Conservation (phyloP, 2,797 vertebrate species). For the Phrynocephalus forsythii region DNA sequence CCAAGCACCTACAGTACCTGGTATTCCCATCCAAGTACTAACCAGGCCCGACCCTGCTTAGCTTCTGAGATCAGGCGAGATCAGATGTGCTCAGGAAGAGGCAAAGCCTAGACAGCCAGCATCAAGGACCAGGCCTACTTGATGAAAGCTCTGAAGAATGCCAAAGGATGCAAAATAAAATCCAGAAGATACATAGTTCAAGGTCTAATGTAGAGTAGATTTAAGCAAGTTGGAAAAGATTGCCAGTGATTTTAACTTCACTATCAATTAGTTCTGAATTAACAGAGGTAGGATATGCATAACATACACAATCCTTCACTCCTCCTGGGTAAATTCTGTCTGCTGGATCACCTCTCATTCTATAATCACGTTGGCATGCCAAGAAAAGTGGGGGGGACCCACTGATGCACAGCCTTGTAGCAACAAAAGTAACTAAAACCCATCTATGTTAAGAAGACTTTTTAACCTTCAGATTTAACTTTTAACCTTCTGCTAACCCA, state of each 20-base stretch:
- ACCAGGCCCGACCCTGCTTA: too few relatives aligned
- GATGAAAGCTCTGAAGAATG: background rate
- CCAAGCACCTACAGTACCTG: too few relatives aligned
- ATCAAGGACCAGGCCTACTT: fast-evolving
- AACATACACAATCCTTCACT: background rate
- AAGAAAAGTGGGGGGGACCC: background rate
- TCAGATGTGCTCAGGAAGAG: fast-evolving
- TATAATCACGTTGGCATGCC: background rate
- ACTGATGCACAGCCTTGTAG: background rate
- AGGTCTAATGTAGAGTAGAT: background rate
- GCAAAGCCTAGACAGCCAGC: fast-evolving
- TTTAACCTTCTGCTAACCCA: background rate
- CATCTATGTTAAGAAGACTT: background rate
- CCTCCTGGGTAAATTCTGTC: background rate
- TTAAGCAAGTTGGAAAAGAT: background rate
- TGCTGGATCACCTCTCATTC: background rate
- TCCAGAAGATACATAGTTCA: background rate
- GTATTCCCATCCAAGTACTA: too few relatives aligned
- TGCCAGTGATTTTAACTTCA: background rate
- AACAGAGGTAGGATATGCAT: background rate
- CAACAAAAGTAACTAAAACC: background rate
- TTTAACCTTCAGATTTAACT: background rate
- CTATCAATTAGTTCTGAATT: background rate
- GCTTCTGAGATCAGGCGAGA: too few relatives aligned
- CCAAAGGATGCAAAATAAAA: background rate